Base-by-base conservation (phyloP, 2,888 invertebrate genomes). In the Tetramorium bicarinatum region DNA sequence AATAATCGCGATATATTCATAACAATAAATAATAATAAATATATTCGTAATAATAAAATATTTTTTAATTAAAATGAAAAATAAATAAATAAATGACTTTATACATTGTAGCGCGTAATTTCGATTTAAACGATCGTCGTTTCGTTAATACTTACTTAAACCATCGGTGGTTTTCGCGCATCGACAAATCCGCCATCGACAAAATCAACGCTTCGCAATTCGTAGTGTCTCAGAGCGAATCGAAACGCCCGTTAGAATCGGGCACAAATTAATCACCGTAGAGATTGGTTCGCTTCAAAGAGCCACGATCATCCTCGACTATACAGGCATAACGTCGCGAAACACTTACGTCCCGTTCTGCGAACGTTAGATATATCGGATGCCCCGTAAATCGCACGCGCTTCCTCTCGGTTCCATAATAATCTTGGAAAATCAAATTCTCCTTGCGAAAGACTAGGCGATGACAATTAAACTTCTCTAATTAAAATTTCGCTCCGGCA, bases 181-280 rank as follows among this genome's bases (percentile, higher is more conserved):
- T 15, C 52, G 6, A 21, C 38, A 29, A 74, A 61, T 61, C 29
- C n/a, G 61, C 74, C 61, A 44, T 44, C 59, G 13, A 74, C 41
- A 59, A 74, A 74, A 61, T 61, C 8, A 41, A 41, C 41, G 44
- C 6, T 67, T 67, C 41, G 25, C 54, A 56, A 64, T 41, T 74
- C n/a, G 59, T 44, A 29, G 44, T 61, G 41, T 59, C 8, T 61
- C 44, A 25, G 18, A 74, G 61, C n/a, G 29, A 56, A 72, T 72
- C 18, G 21, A n/a, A 41, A 13, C 7, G 41, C 8, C 38, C 7
- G 18, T 72, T 56, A n/a, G 41, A 59, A 59, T 21, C 11, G 25
- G 7, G 18, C 61, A 41, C 34, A 61, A 1, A 74, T 41, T 25
- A 44, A 44, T 59, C 25, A 44, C 44, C 4, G 3, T 44, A 44